phyloP scores from a whole-genome alignment of 2,113 vertebrate genomes.

The Dipodomys stephensi region DNA sequence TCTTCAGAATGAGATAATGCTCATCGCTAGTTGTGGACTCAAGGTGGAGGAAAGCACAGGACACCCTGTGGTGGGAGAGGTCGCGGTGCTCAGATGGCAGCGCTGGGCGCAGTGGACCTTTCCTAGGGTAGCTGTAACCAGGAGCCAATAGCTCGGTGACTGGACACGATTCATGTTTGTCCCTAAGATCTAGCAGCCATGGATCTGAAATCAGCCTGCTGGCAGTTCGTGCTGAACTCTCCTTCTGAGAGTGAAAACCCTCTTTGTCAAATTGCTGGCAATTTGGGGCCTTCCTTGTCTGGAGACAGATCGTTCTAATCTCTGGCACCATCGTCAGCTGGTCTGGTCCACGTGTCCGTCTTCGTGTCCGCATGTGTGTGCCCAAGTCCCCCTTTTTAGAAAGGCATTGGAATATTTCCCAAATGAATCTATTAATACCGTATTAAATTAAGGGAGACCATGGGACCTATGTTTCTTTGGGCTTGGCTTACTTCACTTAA shows the following conservation, averaged over 20 bases:
- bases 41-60: background rate
- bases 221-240: background rate
- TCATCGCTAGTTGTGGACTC: background rate
- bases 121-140: background rate
- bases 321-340: background rate
- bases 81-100: fast-evolving
- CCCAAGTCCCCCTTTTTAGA: background rate
- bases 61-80: background rate
- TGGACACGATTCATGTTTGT: too few species aligned
- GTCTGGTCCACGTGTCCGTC: background rate
- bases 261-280: background rate
- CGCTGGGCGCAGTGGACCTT: fast-evolving
- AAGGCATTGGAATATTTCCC: background rate
- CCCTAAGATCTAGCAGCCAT: background rate
- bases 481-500: too few species aligned
- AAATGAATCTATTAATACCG: background rate
- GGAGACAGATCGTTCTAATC: background rate
- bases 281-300: background rate
- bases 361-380: background rate
- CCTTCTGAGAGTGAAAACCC: background rate
- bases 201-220: background rate
- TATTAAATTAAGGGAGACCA: background rate
- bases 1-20: background rate
- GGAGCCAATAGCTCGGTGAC: too few species aligned
- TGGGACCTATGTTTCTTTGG: too few species aligned